Evolutionary conservation across 1,140 invertebrate genomes (phyloP).

Genomic region (Dufourea novaeangliae): DNA sequence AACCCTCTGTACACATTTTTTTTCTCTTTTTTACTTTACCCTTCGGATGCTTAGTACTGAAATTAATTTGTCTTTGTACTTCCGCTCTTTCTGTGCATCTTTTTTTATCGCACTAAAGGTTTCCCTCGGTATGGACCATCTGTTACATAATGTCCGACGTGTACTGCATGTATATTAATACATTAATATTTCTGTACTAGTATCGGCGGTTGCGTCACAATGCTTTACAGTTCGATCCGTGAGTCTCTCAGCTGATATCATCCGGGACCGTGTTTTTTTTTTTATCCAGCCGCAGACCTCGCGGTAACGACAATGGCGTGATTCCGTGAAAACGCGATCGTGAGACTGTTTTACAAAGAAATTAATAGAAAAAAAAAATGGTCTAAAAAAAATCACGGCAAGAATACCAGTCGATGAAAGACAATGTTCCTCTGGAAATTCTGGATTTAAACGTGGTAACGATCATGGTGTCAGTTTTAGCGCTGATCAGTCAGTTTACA

Average conservation of each 20-base stretch:
- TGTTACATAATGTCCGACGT: constrained; percentile 55
- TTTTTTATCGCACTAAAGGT: constrained; percentile 51
- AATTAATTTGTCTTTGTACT: constrained; percentile 20
- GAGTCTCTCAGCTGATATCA: neutral
- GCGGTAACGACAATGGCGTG: constrained; percentile 57
- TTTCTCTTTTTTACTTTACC: constrained; percentile 1
- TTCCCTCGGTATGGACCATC: constrained; percentile 43
- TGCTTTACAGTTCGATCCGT: constrained; percentile 5
- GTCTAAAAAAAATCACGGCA: neutral
- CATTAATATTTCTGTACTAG: constrained; percentile 42
- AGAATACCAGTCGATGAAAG: neutral
- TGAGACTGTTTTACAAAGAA: neutral
- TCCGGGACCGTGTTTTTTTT: neutral
- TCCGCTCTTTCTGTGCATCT: constrained; percentile 25
- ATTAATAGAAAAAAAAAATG: neutral
- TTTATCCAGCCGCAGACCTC: neutral
- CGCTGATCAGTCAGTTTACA: too few relatives aligned
- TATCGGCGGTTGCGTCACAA: constrained; percentile 21
- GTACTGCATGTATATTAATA: constrained; percentile 60
- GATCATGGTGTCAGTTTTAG: too few relatives aligned
- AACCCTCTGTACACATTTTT: neutral
- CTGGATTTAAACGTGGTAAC: neutral
- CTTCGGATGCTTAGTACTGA: constrained; percentile 48
- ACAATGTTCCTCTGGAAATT: neutral
- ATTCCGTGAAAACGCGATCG: constrained; percentile 8